Evolutionary conservation across 2,113 vertebrate genomes (phyloP).

Genomic region (Sturnus vulgaris): DNA sequence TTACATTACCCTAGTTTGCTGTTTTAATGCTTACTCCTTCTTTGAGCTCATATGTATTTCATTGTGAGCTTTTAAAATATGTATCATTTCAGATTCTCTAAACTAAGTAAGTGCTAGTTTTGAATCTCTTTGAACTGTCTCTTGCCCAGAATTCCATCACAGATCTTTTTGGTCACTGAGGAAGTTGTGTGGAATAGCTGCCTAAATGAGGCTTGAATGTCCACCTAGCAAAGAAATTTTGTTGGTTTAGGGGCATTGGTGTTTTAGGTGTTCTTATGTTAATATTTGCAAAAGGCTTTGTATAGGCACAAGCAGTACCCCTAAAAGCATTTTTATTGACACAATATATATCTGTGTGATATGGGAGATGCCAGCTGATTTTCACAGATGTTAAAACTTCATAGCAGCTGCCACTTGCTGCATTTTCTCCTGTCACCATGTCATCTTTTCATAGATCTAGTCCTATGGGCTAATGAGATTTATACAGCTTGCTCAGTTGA

Average conservation of each 20-base stretch:
- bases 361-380: neutral
- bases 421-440: rapidly evolving
- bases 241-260: neutral
- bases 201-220: neutral
- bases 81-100: neutral
- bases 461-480: neutral
- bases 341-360: rapidly evolving
- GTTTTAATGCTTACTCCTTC: neutral
- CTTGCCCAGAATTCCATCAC: neutral
- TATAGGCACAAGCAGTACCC: neutral
- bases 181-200: neutral
- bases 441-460: neutral
- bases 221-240: neutral
- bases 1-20: neutral
- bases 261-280: neutral
- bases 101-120: neutral
- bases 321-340: neutral
- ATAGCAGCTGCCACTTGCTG: neutral
- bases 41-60: neutral
- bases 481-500: neutral
- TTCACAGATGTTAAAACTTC: neutral
- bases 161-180: neutral
- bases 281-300: neutral
- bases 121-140: neutral
- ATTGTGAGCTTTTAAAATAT: neutral